phyloP scores from a whole-genome alignment of 2,797 vertebrate genomes.

The Antennarius maculatus region DNA sequence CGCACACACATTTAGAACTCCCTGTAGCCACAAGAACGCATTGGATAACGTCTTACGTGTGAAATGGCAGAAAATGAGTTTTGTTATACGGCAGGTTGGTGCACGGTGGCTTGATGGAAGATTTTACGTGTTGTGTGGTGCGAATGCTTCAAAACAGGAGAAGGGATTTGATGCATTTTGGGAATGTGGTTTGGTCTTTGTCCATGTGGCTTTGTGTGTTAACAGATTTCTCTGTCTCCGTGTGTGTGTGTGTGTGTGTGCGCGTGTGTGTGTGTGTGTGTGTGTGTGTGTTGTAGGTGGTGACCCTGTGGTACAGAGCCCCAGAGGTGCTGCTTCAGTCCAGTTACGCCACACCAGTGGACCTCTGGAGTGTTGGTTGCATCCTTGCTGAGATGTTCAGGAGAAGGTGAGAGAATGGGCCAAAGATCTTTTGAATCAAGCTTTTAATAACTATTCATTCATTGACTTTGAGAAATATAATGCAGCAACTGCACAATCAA shows the following conservation, averaged over 20 bases:
- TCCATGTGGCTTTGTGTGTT: slow-evolving; percentile 6
- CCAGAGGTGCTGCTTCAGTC: slow-evolving; percentile 93
- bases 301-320: slow-evolving; percentile 93
- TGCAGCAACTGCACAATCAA: no score
- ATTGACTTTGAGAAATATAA: no score
- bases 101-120: slow-evolving; percentile 16
- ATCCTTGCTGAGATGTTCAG: slow-evolving; percentile 96
- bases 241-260: no score
- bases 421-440: no score
- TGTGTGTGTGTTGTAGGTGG: slow-evolving; percentile 80
- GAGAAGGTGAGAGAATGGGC: slow-evolving; percentile 82
- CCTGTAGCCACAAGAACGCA: slow-evolving; percentile 50
- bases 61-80: slow-evolving; percentile 64
- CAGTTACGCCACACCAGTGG: slow-evolving; percentile 90
- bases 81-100: slow-evolving; percentile 46
- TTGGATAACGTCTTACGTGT: slow-evolving; percentile 44
- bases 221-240: not conserved
- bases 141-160: slow-evolving; percentile 61
- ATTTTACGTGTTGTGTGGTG: slow-evolving; percentile 44
- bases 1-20: slow-evolving; percentile 29
- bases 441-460: no score
- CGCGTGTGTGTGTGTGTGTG: no score
- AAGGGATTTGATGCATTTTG: slow-evolving; percentile 13
- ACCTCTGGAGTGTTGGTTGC: slow-evolving; percentile 94
- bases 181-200: not conserved